Conservation (phyloP, 2,797 vertebrate genomes). For the Darevskia mixta region DNA sequence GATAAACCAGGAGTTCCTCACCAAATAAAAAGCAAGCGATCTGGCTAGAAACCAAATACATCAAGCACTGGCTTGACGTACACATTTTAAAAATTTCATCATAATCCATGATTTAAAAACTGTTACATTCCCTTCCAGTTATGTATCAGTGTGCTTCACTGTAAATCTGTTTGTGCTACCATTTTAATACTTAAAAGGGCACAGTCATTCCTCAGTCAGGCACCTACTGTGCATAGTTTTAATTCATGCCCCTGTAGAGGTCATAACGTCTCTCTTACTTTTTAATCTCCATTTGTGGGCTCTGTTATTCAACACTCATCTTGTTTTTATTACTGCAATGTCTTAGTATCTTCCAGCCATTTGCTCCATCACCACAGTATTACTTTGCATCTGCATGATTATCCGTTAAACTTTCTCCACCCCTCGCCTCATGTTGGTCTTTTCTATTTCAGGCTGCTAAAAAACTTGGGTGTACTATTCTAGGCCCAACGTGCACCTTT, state of each 20-base stretch:
- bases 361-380: not conserved
- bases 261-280: not conserved
- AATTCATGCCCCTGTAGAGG: not conserved
- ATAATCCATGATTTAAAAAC: not conserved
- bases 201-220: not conserved
- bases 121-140: not conserved
- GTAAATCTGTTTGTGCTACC: not conserved
- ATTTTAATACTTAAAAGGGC: not conserved
- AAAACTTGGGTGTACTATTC: slow-evolving; percentile 86
- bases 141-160: slow-evolving; percentile 9
- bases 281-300: not conserved
- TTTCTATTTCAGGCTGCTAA: slow-evolving; percentile 58
- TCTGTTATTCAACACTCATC: not conserved
- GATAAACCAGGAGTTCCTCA: too few species aligned
- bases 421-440: slow-evolving; percentile 18
- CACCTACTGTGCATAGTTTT: not conserved
- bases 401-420: not conserved
- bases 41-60: not conserved
- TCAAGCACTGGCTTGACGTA: not conserved
- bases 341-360: not conserved
- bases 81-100: not conserved
- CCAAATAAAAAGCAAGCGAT: too few species aligned
- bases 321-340: not conserved
- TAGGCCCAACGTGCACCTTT: slow-evolving; percentile 93
- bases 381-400: not conserved